These are phyloP conservation scores for Callocephalon fimbriatum DNA, from an alignment of 2,113 vertebrate species.

Conservation along the genomic window DNA sequence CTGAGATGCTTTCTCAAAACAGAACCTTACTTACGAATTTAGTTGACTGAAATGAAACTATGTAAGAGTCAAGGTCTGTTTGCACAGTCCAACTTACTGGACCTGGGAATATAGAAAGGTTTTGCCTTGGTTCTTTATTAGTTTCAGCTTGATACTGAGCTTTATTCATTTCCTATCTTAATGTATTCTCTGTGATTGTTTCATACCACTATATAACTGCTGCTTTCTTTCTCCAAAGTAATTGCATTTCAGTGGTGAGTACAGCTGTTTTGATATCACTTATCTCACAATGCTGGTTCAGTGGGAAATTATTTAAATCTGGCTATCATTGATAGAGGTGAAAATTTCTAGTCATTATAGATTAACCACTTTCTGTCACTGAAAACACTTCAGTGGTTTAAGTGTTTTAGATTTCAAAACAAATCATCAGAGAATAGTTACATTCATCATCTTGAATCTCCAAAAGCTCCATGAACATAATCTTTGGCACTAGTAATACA, in stretches of 20 bases:
- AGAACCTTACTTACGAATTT: neutral
- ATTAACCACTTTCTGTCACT: neutral
- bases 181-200: slow-evolving; percentile 4
- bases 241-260: slow-evolving; percentile 68
- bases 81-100: neutral
- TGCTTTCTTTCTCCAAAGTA: slow-evolving; percentile 64
- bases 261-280: slow-evolving; percentile 53
- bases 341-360: neutral
- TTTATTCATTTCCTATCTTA: neutral
- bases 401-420: neutral
- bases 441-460: neutral
- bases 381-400: neutral
- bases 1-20: slow-evolving; percentile 1
- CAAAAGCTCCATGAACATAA: neutral
- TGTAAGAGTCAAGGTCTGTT: neutral
- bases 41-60: neutral
- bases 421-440: neutral
- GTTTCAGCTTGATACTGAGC: neutral
- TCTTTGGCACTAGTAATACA: neutral
- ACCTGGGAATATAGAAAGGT: neutral
- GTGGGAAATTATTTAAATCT: neutral
- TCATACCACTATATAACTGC: slow-evolving; percentile 29
- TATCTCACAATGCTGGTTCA: neutral
- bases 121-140: slow-evolving; percentile 25
- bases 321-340: neutral